A percentile compares a stretch with the other conserved stretches of the same genome.
These are phyloP conservation scores for Mesembrinibis cayennensis DNA, from an alignment of 2,113 vertebrate species.

Conservation along the genomic window DNA sequence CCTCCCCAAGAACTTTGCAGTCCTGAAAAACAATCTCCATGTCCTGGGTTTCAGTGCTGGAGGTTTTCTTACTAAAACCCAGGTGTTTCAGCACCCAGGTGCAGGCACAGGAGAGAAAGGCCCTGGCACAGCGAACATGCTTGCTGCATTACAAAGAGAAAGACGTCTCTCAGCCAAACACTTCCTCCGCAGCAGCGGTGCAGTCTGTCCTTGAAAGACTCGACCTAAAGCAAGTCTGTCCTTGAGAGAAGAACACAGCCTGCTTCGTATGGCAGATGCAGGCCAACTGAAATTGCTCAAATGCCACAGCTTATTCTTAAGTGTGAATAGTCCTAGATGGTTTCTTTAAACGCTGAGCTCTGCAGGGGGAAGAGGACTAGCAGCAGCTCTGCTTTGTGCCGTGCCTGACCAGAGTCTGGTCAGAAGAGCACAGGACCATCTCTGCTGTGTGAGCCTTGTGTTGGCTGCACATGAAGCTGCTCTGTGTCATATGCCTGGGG, in stretches of 20 bases:
- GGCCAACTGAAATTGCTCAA: neutral
- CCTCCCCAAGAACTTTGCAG: neutral
- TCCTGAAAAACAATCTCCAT: neutral
- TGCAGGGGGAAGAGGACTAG: neutral
- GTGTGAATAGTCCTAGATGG: neutral
- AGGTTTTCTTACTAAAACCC: neutral
- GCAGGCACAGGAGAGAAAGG: neutral
- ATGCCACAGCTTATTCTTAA: neutral
- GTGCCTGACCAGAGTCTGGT: neutral
- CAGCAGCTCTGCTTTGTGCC: neutral
- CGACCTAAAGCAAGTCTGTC: neutral
- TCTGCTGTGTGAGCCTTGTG: neutral
- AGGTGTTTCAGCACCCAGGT: neutral
- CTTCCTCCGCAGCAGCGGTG: neutral
- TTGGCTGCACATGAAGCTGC: neutral
- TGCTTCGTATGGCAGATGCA: neutral
- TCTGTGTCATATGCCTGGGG: neutral
- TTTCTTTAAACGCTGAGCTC: neutral
- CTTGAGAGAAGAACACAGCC: neutral
- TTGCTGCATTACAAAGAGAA: neutral
- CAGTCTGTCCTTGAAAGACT: neutral
- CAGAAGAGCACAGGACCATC: neutral
- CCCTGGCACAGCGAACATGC: rapidly evolving
- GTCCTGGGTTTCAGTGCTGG: neutral
- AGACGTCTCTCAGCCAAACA: neutral